These are phyloP conservation scores for Clarias fuscus DNA, from an alignment of 2,797 vertebrate species.

Conservation along the genomic window DNA sequence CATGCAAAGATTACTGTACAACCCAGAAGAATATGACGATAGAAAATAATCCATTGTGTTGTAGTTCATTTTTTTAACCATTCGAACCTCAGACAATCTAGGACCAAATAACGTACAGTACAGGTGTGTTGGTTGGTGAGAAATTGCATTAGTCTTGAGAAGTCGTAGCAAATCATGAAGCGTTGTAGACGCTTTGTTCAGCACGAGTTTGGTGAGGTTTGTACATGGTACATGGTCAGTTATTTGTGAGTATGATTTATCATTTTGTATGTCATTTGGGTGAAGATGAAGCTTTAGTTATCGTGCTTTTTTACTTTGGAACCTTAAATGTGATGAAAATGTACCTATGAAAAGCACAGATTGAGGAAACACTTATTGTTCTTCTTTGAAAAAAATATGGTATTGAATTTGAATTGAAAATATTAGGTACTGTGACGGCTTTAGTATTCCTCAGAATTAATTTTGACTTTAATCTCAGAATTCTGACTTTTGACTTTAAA, in stretches of 20 bases:
- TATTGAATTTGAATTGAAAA: background rate
- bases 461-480: no score
- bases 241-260: no score
- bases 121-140: no score
- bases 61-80: background rate
- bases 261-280: no score
- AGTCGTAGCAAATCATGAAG: no score
- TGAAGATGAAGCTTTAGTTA: background rate
- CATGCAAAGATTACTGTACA: background rate
- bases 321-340: background rate
- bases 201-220: no score
- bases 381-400: background rate
- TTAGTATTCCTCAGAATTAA: no score
- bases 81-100: background rate
- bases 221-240: no score
- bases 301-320: background rate
- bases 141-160: no score
- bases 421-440: background rate
- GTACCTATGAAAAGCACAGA: background rate
- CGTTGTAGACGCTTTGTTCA: no score
- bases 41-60: background rate
- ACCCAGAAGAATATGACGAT: background rate
- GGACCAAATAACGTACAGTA: no score
- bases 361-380: background rate
- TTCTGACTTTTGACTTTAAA: no score